These are phyloP conservation scores for Heliconius nattereri DNA, from an alignment of 1,140 invertebrate genomes.

Conservation along the genomic window DNA sequence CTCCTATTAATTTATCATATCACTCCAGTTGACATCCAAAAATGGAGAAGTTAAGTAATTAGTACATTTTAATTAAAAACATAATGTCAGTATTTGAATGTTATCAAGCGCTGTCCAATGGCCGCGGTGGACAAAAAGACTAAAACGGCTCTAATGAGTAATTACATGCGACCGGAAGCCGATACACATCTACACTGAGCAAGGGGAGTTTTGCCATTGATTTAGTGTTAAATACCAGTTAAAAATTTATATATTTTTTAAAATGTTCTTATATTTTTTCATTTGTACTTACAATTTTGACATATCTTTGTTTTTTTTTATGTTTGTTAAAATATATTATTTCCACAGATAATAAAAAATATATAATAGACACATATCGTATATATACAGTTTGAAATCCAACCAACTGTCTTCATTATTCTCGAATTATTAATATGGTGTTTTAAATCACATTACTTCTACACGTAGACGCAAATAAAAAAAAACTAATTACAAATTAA, in stretches of 20 bases:
- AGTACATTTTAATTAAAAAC: slow-evolving; percentile 25
- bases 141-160: slow-evolving; percentile 68
- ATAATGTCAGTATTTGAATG: slow-evolving; percentile 29
- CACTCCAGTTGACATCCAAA: not conserved
- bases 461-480: not conserved
- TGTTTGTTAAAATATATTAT: no score
- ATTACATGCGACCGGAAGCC: slow-evolving; percentile 62
- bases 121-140: slow-evolving; percentile 53
- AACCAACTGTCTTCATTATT: not conserved
- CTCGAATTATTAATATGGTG: not conserved
- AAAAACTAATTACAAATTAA: not conserved
- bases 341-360: no score
- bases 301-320: no score
- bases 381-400: no score
- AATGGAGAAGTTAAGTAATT: slow-evolving; percentile 1
- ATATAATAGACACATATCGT: no score
- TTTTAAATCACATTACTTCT: not conserved
- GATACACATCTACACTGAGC: slow-evolving; percentile 62
- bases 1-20: not conserved
- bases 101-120: slow-evolving; percentile 20
- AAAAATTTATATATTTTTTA: slow-evolving; percentile 35
- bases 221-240: slow-evolving; percentile 64
- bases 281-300: no score
- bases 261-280: no score
- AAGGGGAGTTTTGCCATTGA: slow-evolving; percentile 56